phyloP scores from a whole-genome alignment of 2,888 invertebrate genomes.

The Dryomyza anilis region DNA sequence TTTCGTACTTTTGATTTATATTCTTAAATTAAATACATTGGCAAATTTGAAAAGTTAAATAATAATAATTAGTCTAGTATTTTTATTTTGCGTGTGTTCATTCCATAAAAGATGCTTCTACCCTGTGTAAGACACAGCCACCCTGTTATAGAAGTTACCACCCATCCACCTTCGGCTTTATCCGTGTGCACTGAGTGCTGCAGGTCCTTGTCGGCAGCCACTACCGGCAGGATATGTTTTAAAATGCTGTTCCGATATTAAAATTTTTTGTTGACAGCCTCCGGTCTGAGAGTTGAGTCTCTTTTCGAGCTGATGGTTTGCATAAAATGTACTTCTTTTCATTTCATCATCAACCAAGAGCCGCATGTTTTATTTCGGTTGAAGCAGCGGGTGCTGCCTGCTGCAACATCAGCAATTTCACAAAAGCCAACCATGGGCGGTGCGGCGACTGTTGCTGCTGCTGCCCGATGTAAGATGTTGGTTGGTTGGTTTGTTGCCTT shows the following conservation, averaged over 20 bases:
- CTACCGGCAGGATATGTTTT: constrained; percentile 20
- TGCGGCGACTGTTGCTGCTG: background rate
- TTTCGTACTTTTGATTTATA: too few relatives aligned
- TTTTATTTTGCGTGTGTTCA: too few relatives aligned
- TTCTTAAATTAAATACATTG: too few relatives aligned
- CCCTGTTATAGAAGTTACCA: too few relatives aligned
- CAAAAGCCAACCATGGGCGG: background rate
- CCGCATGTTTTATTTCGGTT: background rate
- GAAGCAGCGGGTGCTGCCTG: background rate
- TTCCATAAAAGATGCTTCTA: too few relatives aligned
- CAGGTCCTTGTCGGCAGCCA: too few relatives aligned
- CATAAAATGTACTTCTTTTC: constrained; percentile 7
- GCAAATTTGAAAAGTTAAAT: too few relatives aligned
- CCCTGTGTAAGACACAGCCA: too few relatives aligned
- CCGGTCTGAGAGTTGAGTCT: constrained; percentile 13
- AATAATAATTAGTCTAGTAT: too few relatives aligned
- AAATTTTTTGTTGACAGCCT: constrained; percentile 28
- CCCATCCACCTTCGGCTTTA: too few relatives aligned
- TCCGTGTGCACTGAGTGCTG: background rate
- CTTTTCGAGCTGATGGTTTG: too few relatives aligned
- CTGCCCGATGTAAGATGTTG: background rate
- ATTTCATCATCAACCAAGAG: background rate
- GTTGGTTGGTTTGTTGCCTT: background rate
- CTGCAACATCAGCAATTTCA: constrained; percentile 12
- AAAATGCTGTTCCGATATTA: constrained; percentile 24